Base-by-base conservation (phyloP, 1,140 invertebrate species). In the Drosophila kikkawai region DNA sequence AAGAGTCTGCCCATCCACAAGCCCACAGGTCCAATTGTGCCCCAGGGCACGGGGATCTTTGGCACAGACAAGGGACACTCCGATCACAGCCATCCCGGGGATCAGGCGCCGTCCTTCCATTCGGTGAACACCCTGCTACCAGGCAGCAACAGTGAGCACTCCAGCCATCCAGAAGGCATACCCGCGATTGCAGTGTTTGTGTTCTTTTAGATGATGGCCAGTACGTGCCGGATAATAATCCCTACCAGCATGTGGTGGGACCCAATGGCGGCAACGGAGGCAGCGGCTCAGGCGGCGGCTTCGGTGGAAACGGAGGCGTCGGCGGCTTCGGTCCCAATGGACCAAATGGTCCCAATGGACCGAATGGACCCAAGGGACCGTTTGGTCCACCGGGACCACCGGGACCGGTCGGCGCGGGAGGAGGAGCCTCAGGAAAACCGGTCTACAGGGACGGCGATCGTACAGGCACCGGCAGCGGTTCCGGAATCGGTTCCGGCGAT, bases 401-500 rank as follows among this genome's bases (percentile, higher is more conserved):
- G 32, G 85, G 85, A 42, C 85, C 85, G 8, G 64, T 74, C 86
- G 80, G 77, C 29, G 78, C 48, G 73, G 70, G 57, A 80, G 61
- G 75, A 56, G 86, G 87, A 76, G 80, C 90, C 92, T 83, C 92
- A 87, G 91, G 88, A 86, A 88, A 76, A 74, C 92, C 90, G 80
- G 81, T 80, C 77, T 69, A 83, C 32, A 71, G 48, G 74, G 84
- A 88, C 50, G 84, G 84, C 34, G 67, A 63, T 76, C 80, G 68
- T 47, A 78, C 69, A 48, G 74, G 79, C 47, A 12, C 60, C 3
- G 82, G 82, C 39, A 37, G n/a, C 50, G 82, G 83, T 59, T 56
- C 45, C 37, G 82, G 82, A 34, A 37, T 34, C 36, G 82, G 82
- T 26, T 45, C 42, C 36, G 82, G 82, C 44, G 74, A 66, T 58